Conservation (phyloP, 2,113 vertebrate genomes). For the Penelope pileata region DNA sequence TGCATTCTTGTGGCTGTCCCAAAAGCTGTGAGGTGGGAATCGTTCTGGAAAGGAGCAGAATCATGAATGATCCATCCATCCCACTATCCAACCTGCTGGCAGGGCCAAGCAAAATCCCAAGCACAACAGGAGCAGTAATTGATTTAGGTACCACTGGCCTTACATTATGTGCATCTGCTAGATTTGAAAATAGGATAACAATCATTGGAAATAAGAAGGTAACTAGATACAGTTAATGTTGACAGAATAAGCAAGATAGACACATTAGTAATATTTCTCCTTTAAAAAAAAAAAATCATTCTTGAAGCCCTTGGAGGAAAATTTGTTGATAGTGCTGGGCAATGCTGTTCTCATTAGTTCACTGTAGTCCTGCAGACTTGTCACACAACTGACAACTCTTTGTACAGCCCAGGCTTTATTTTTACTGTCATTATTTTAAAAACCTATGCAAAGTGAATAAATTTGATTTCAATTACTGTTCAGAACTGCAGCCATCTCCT, state of each 20-base stretch:
- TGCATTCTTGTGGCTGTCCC: not conserved
- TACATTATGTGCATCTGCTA: not conserved
- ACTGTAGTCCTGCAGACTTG: not conserved
- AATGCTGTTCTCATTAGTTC: not conserved
- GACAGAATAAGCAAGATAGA: not conserved
- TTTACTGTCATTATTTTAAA: not conserved
- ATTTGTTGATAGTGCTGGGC: not conserved
- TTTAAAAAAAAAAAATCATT: not conserved
- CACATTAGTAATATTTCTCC: not conserved
- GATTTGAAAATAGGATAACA: not conserved
- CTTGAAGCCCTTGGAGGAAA: not conserved
- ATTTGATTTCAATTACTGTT: not conserved
- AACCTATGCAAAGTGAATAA: not conserved
- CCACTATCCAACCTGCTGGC: not conserved
- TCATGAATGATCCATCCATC: not conserved
- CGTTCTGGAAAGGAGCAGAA: not conserved
- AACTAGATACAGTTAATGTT: not conserved
- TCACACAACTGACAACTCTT: not conserved
- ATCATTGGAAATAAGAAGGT: not conserved
- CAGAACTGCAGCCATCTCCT: not conserved
- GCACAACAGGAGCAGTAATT: fast-evolving
- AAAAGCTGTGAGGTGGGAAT: not conserved
- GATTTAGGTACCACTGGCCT: not conserved
- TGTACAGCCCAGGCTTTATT: not conserved
- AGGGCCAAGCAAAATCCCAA: not conserved